phyloP scores from a whole-genome alignment of 1,140 invertebrate genomes.

The Panagrolaimus sp. region DNA sequence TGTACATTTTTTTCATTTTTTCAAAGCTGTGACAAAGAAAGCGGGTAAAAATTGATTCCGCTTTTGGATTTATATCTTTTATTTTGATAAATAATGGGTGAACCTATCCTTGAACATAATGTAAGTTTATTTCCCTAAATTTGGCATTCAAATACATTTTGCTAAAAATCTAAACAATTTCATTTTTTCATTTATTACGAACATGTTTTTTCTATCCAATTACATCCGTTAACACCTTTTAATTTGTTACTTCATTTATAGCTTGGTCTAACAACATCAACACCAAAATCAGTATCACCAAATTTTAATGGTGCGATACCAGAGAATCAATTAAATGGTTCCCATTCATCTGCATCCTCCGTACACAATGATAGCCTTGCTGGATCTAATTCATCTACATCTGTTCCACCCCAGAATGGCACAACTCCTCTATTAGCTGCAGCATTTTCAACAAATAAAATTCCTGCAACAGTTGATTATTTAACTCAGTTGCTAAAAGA shows the following conservation, averaged over 20 bases:
- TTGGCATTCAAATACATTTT: background rate
- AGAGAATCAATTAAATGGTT: slow-evolving; percentile 18
- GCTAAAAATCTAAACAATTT: background rate
- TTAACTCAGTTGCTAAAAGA: slow-evolving; percentile 99
- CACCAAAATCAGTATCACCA: slow-evolving; percentile 1
- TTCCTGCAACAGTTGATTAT: slow-evolving; percentile 70
- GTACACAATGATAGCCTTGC: slow-evolving; percentile 18
- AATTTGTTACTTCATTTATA: background rate
- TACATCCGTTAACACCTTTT: no score
- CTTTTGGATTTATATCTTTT: no score
- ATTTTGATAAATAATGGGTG: background rate
- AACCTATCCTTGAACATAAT: slow-evolving; percentile 3
- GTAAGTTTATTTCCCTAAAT: background rate
- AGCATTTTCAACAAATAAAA: slow-evolving; percentile 16
- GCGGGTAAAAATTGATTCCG: no score
- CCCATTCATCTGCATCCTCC: slow-evolving; percentile 18
- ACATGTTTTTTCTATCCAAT: no score
- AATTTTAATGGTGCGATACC: background rate
- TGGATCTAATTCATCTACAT: slow-evolving; percentile 1
- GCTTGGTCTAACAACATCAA: background rate
- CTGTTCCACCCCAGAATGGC: slow-evolving; percentile 1
- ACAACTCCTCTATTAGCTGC: background rate
- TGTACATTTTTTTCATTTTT: no score
- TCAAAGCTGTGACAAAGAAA: no score
- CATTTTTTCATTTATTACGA: background rate